These are phyloP conservation scores for Pedetes capensis DNA, from an alignment of 2,113 vertebrate species.

Conservation along the genomic window DNA sequence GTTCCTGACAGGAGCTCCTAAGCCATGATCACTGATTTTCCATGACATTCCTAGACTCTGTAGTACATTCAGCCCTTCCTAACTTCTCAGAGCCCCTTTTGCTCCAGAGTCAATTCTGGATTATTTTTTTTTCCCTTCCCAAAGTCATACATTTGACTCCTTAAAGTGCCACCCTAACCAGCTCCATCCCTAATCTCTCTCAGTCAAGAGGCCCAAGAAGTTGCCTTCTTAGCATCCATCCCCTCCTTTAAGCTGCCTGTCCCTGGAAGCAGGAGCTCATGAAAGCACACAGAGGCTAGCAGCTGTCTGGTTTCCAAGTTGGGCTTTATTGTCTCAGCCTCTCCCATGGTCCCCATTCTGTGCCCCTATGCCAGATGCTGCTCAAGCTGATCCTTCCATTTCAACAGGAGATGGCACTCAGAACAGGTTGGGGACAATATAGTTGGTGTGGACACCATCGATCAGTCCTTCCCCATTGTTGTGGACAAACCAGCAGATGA, in stretches of 20 bases:
- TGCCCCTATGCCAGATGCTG: not conserved
- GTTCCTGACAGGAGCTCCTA: not conserved
- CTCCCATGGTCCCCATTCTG: not conserved
- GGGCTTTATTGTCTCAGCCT: slow-evolving; percentile 45
- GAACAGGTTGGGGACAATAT: slow-evolving; percentile 86
- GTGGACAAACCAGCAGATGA: slow-evolving; percentile 95
- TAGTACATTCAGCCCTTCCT: not conserved
- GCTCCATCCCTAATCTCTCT: not conserved
- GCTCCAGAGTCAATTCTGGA: not conserved
- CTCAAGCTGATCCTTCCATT: not conserved
- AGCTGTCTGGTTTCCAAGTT: not conserved
- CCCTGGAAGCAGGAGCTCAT: not conserved
- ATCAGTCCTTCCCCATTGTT: slow-evolving; percentile 91
- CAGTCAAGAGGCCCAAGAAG: not conserved
- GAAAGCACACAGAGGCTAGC: not conserved
- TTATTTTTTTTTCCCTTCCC: not conserved
- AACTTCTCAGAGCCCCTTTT: not conserved
- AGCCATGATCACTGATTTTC: not conserved
- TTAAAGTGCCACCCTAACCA: not conserved
- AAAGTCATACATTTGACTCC: not conserved
- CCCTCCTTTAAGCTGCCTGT: not conserved
- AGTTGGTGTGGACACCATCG: slow-evolving; percentile 89
- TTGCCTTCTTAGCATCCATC: not conserved
- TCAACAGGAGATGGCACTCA: slow-evolving; percentile 10
- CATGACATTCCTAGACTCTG: not conserved